Conservation (phyloP, 2,888 invertebrate species). For the Sinhomidia bicolor region DNA sequence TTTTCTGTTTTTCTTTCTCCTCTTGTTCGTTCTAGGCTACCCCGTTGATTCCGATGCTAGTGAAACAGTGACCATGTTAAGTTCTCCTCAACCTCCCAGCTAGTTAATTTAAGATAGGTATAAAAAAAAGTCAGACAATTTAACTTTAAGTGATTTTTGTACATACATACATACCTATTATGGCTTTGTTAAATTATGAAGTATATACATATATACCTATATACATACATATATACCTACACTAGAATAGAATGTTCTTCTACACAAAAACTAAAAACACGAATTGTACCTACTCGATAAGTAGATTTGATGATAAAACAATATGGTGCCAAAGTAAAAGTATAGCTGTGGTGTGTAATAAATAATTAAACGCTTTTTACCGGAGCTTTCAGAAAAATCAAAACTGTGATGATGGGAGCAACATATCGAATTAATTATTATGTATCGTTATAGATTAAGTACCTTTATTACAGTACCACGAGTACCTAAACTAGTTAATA, state of each 20-base stretch:
- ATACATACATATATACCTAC: background rate
- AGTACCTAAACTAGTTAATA: slow-evolving; percentile 1
- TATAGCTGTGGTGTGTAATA: background rate
- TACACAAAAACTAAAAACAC: too few species aligned
- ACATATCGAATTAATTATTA: background rate
- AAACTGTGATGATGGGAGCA: slow-evolving; percentile 8
- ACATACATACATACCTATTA: too few species aligned
- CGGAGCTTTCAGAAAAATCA: slow-evolving; percentile 7
- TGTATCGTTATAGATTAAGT: background rate
- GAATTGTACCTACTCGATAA: background rate
- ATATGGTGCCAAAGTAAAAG: background rate
- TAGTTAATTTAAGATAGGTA: background rate
- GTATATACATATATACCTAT: background rate
- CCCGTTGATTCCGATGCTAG: slow-evolving; percentile 48
- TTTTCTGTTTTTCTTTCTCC: slow-evolving; percentile 60
- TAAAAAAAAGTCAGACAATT: too few species aligned
- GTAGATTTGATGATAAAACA: background rate
- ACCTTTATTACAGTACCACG: slow-evolving; percentile 7
- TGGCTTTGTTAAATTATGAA: background rate
- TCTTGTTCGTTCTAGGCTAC: slow-evolving; percentile 81
- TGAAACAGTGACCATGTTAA: background rate
- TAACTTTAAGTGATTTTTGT: background rate
- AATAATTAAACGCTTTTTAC: background rate
- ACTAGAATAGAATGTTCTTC: background rate
- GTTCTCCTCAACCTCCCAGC: slow-evolving; percentile 23